These are phyloP conservation scores for Philonicus albiceps DNA, from an alignment of 2,888 invertebrate genomes.

Conservation along the genomic window DNA sequence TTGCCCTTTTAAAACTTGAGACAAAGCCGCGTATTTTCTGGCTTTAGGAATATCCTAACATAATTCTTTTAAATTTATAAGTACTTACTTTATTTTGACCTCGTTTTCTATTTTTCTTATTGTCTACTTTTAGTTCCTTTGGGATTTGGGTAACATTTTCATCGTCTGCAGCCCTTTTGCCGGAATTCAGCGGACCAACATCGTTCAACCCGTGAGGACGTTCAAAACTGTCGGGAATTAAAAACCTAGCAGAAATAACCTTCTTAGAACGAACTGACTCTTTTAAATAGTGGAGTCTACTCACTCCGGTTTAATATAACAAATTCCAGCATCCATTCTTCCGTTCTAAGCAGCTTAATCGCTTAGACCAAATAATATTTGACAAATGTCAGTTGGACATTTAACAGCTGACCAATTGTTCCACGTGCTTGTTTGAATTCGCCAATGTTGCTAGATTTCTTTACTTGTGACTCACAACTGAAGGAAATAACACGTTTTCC, in stretches of 20 bases:
- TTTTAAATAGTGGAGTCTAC: background rate
- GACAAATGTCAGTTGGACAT: background rate
- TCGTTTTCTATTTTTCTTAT: slow-evolving; percentile 57
- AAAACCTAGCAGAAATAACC: background rate
- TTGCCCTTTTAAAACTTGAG: background rate
- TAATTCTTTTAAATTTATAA: background rate
- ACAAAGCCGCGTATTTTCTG: background rate
- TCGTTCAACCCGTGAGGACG: background rate
- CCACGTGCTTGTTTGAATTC: background rate
- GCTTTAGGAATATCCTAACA: too few relatives aligned
- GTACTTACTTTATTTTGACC: slow-evolving; percentile 56
- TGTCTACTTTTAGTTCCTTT: slow-evolving; percentile 51
- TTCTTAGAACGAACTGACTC: background rate
- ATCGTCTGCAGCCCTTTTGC: slow-evolving; percentile 27
- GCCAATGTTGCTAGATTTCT: background rate
- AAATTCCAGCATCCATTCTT: slow-evolving; percentile 60
- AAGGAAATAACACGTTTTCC: too few relatives aligned
- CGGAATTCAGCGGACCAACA: background rate
- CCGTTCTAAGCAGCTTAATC: background rate
- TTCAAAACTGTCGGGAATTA: background rate
- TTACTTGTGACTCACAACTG: background rate
- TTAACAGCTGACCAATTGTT: background rate
- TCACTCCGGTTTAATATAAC: slow-evolving; percentile 57
- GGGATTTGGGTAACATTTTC: background rate
- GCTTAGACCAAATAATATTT: background rate